Conservation (phyloP, 2,797 vertebrate species). For the Falco peregrinus region DNA sequence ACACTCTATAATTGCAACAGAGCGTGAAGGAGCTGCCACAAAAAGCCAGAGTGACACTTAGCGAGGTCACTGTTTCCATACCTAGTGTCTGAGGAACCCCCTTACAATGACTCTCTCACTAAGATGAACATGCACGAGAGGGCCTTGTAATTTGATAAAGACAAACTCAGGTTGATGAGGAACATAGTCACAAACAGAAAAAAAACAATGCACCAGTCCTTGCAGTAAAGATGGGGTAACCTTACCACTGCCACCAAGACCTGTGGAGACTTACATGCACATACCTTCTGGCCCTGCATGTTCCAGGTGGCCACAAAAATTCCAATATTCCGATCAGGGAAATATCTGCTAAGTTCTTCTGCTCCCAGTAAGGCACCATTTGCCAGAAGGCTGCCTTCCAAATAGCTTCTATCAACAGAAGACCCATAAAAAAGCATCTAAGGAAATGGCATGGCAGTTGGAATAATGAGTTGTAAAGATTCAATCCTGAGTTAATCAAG, state of each 20-base stretch:
- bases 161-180: neutral
- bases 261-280: neutral
- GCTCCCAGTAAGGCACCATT: constrained; percentile 92
- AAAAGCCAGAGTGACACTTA: neutral
- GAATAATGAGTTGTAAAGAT: neutral
- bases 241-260: neutral
- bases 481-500: neutral
- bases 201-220: neutral
- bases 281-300: constrained; percentile 96
- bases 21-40: neutral
- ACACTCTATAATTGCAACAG: rapidly evolving
- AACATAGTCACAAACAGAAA: neutral
- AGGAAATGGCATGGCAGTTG: neutral
- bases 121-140: neutral
- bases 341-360: constrained; percentile 93
- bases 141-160: neutral
- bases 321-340: constrained; percentile 87
- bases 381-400: constrained; percentile 94
- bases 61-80: neutral
- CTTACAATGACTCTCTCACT: neutral
- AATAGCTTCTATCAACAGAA: constrained; percentile 85
- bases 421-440: neutral
- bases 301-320: constrained; percentile 95
- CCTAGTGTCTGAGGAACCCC: neutral
- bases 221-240: neutral